Evolutionary conservation across 92 coral and sea anemone species (phyloP), one percentile per base, ranked within the genome.

Genomic region (Plumapathes pennacea): DNA sequence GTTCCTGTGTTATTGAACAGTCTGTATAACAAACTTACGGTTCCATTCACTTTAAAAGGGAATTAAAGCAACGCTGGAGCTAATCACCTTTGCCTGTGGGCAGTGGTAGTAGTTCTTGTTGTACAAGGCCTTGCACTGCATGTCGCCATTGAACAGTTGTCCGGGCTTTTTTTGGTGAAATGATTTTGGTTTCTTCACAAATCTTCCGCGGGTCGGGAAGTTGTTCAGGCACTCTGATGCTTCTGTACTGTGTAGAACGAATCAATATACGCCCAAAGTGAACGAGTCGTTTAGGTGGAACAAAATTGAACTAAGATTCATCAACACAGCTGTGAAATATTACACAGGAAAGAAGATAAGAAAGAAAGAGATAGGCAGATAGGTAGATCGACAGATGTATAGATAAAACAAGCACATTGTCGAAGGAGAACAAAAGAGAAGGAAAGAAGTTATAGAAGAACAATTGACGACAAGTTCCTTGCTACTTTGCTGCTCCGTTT

Each of bases 81-180:
- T n/a, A n/a, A n/a, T n/a, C n/a, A n/a, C n/a, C n/a, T n/a, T n/a
- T n/a, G n/a, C n/a, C n/a, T n/a, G n/a, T n/a, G n/a, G n/a, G n/a
- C n/a, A n/a, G n/a, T 40, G 17, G 7, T 38, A 46, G 58, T 24
- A 57, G 18, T 39, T n/a, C 9, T 10, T 23, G 13, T 52, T 57
- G 26, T 18, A 67, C 21, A 27, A 26, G 55, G 48, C 43, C 32
- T 67, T 46, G 41, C 83, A 76, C 57, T 76, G 83, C n/a, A 12
- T 40, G 47, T 67, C 54, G 32, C 47, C 57, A 70, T 48, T 49
- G 25, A 19, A 33, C 11, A 54, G 33, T 20, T 24, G 38, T 25
- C 83, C 83, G 0, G 62, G 61, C 6, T 56, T 58, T 11, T 49
- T 48, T n/a, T n/a, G n/a, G n/a, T n/a, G n/a, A n/a, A n/a, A n/a